Evolutionary conservation across 2,888 invertebrate genomes (phyloP), one percentile per base, ranked within the genome.

Genomic region (Cheilosia urbana): DNA sequence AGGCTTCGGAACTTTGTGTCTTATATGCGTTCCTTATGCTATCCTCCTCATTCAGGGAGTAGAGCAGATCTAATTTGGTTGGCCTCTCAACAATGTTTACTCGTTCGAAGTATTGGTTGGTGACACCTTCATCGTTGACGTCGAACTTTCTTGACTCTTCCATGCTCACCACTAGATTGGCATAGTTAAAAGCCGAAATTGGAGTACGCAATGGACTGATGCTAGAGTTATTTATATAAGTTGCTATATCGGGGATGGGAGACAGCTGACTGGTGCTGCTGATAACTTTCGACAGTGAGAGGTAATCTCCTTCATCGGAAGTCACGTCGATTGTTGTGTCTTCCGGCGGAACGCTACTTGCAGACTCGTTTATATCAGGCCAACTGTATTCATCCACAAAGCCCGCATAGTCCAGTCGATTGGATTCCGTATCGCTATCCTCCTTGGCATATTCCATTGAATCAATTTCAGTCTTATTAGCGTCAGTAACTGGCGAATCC

Each of bases 51-150:
- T 89, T 91, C 2, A 91, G 87, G 0, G 92, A 91, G 72, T 91
- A 91, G 9, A 90, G 87, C 0, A 92, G 87, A 19, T 91, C 91
- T 21, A 92, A 83, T 17, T 90, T 89, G 2, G 88, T 91, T n/a
- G 92, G 92, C 0, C 91, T 88, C 40, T 92, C 92, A 3, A 91
- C 91, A 27, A 90, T 89, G 60, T 92, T 92, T 2, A 92, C 89
- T 2, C 92, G 89, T 80, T 92, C 92, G 83, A 92, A 92, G 84
- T 92, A 92, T 82, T 92, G 89, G 88, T 92, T 92, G 2, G 91
- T 92, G 0, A 92, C 92, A 4, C 92, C 92, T 76, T 90, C 90
- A 15, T 92, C 91, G 78, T 88, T 91, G 0, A 92, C 90, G 78
- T 90, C 90, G 69, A 89, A 92, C 1, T 80, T 87, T n/a, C 79